Percentiles rank a stretch among this genome's conserved stretches.
These are phyloP conservation scores for Serilophus lunatus DNA, from an alignment of 2,113 vertebrate genomes.

Conservation along the genomic window DNA sequence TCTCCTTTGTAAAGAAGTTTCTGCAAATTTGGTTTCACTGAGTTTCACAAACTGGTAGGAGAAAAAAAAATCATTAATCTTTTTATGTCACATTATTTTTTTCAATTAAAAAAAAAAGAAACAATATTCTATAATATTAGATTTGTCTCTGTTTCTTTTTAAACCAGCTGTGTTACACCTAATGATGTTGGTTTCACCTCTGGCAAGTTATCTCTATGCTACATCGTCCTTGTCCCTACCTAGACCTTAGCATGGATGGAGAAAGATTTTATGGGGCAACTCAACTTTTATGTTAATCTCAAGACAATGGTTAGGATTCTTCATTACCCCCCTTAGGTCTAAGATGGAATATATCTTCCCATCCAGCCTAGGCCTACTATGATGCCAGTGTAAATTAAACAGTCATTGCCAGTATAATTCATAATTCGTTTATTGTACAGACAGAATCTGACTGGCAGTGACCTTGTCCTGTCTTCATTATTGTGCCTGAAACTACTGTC, in stretches of 20 bases:
- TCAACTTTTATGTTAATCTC: not conserved
- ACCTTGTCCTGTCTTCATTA: not conserved
- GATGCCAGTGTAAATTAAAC: not conserved
- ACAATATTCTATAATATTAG: not conserved
- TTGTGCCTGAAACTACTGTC: not conserved
- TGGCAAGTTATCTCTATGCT: not conserved
- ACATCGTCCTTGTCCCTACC: not conserved
- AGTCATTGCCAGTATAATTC: not conserved
- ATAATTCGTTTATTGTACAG: not conserved
- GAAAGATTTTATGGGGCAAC: not conserved
- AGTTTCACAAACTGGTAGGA: not conserved
- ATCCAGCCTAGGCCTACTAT: not conserved
- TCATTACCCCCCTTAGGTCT: not conserved
- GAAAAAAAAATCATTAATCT: not conserved
- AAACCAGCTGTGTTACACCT: not conserved
- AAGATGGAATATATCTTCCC: not conserved
- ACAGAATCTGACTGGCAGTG: accelerated
- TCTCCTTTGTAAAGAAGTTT: not conserved
- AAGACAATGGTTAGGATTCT: not conserved
- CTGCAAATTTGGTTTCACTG: not conserved
- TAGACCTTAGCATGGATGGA: not conserved
- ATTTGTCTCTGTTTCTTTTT: not conserved
- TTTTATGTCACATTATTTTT: not conserved
- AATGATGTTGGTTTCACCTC: not conserved
- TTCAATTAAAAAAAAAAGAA: not conserved